Percentiles rank a stretch among this genome's conserved stretches.
Evolutionary conservation across 1,140 invertebrate species (phyloP).

Genomic region (Coptotermes formosanus): DNA sequence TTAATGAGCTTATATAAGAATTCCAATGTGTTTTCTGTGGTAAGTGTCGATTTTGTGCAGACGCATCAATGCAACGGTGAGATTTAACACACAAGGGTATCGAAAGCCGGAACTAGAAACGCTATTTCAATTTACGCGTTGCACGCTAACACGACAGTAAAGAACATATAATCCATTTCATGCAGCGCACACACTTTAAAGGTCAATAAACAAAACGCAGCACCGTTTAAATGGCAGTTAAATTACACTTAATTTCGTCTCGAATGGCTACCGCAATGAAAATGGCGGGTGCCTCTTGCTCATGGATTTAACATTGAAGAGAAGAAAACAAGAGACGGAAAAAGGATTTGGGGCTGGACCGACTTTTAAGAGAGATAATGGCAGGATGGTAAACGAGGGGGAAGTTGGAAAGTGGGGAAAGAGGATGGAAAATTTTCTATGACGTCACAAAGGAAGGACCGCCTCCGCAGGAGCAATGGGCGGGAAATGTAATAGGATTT

Average conservation of each 20-base stretch:
- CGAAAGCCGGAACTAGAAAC: not conserved
- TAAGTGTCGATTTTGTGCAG: not conserved
- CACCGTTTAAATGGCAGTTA: constrained; percentile 6
- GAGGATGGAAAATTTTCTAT: constrained; percentile 15
- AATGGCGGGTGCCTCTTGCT: not conserved
- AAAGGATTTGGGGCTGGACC: constrained; percentile 15
- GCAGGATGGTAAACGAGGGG: not conserved
- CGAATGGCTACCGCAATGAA: not conserved
- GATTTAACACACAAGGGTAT: not conserved
- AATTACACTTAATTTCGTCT: constrained; percentile 14
- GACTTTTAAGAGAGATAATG: constrained; percentile 18
- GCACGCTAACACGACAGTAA: not conserved
- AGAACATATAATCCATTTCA: not conserved
- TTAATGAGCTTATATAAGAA: not conserved
- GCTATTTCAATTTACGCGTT: not conserved
- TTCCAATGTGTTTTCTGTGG: not conserved
- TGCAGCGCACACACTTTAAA: constrained; percentile 7
- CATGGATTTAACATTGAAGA: not conserved
- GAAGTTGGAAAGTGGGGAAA: constrained; percentile 25
- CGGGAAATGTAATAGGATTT: constrained; percentile 34
- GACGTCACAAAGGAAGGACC: constrained; percentile 33
- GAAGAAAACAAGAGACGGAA: constrained; percentile 10
- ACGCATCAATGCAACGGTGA: too few relatives aligned
- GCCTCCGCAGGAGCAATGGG: constrained; percentile 30
- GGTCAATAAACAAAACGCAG: constrained; percentile 7